Evolutionary conservation across 2,113 vertebrate species (phyloP), one percentile per base, ranked within the genome.

Genomic region (Manacus vitellinus): DNA sequence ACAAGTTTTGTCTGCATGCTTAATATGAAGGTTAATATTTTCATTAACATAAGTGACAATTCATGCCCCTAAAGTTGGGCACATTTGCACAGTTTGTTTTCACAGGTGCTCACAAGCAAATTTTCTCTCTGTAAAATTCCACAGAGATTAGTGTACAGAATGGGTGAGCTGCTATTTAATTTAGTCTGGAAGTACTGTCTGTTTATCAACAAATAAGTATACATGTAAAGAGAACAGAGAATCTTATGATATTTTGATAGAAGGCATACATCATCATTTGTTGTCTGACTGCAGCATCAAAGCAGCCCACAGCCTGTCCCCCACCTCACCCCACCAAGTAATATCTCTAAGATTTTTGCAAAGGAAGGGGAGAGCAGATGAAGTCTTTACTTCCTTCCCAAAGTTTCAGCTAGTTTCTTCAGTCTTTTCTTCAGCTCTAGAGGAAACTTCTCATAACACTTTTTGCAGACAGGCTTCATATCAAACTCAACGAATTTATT

Each of bases 401-500:
- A 84, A 30, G 99, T 98, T 98, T 99, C 99, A 23, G 99, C 99
- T 93, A 99, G 97, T 98, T 99, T 99, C 98, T 99, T 99, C 77
- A 99, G 98, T 95, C 99, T 98, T 97, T 99, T 99, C 98, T 99
- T 99, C 89, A 99, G 98, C 97, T 99, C 99, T 98, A 99, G 82
- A 24, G 99, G 99, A 97, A 99, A 99, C 97, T 99, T 99, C 98
- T 99, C 99, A 0, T 99, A 99, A 97, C 99, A 99, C 96, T 99
- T 99, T 98, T 99, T 99, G 98, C 99, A 99, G 96, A 99, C 99
- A 20, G 99, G 99, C 95, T 99, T 99, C 99, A 99, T 99, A 98
- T 99, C 99, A 98, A 99, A 99, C 97, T 99, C 99, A 96, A 99
- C 99, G 98, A 99, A 99, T 97, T 99, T 99, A 98, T 99, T 99